Base-by-base conservation (phyloP, 2,113 vertebrate genomes). In the Neolamprologus fasciatus region DNA sequence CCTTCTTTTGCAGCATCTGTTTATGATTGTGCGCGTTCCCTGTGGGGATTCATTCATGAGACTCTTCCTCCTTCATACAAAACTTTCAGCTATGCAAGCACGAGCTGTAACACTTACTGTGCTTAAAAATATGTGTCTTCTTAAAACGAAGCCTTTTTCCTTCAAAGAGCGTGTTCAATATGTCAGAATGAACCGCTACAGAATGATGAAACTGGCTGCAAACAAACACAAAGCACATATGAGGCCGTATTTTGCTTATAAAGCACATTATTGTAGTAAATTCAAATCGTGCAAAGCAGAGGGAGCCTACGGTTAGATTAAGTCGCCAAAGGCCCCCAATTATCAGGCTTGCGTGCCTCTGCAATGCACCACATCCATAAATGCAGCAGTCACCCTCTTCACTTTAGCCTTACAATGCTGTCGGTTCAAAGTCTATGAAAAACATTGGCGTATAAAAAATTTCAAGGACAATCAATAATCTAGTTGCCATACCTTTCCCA, bases 151-250 rank as follows among this genome's bases (percentile, higher is more conserved):
- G 81, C 54, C 8, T 55, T 81, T 87, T 88, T 92, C 68, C 47
- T 84, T 81, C 66, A 82, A 82, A 85, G 68, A 78, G 81, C 79
- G 54, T 84, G 86, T 86, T 92, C 88, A 92, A 90, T 87, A 80
- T 90, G 87, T 91, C 91, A 85, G 85, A 91, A 78, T 85, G 78
- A 93, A 83, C 81, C 21, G 21, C 26, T 61, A 26, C 78, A 71
- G 84, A 86, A 89, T 95, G 93, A 95, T 87, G 95, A 95, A 95
- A 95, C 90, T 31, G 55, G 76, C 79, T 94, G 95, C 86, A 95
- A 94, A 93, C 89, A 93, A 90, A 92, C 86, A 89, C 80, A 42
- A 86, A 90, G 82, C 84, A 82, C 81, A 73, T 81, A 73, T 40
- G 28, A 90, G 91, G 83, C 33, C 31, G 8, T 26, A 73, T 89